phyloP scores from a whole-genome alignment of 2,797 vertebrate species.

The Danio kyathit region DNA sequence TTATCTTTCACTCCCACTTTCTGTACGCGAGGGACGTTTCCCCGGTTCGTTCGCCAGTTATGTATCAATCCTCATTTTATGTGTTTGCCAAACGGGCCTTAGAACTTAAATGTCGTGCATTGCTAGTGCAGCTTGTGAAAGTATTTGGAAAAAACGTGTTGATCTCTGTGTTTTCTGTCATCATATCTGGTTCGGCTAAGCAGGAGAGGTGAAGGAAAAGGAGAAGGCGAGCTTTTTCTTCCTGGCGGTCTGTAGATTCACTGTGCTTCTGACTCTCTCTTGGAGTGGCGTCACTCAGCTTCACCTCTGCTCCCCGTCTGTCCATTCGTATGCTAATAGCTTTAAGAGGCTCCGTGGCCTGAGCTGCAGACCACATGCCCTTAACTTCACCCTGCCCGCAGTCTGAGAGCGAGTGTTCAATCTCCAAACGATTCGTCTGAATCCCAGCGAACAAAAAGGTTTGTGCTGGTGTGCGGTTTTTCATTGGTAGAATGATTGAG shows the following conservation, averaged over 20 bases:
- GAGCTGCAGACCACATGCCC: slow-evolving; percentile 52
- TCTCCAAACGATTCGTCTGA: slow-evolving; percentile 65
- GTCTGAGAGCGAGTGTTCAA: slow-evolving; percentile 49
- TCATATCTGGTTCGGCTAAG: slow-evolving; percentile 18
- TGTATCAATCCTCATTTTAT: slow-evolving; percentile 53
- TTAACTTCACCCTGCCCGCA: slow-evolving; percentile 35
- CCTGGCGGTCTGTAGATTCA: slow-evolving; percentile 71
- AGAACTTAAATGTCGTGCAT: slow-evolving; percentile 58
- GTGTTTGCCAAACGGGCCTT: slow-evolving; percentile 58
- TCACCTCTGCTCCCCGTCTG: slow-evolving; percentile 56
- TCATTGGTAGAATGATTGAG: slow-evolving; percentile 54
- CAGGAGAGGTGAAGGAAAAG: slow-evolving; percentile 17
- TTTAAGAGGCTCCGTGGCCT: slow-evolving; percentile 73
- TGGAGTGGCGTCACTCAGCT: slow-evolving; percentile 31
- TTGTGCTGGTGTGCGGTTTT: slow-evolving; percentile 47
- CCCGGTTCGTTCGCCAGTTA: slow-evolving; percentile 29
- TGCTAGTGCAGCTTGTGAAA: slow-evolving; percentile 56
- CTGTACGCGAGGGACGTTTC: slow-evolving; percentile 35
- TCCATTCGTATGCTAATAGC: slow-evolving; percentile 75
- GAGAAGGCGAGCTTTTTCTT: not conserved
- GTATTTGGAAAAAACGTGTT: slow-evolving; percentile 49
- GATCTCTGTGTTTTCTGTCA: slow-evolving; percentile 43
- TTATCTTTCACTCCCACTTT: slow-evolving; percentile 48
- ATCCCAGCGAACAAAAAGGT: slow-evolving; percentile 55
- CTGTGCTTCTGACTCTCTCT: slow-evolving; percentile 73